A percentile compares a stretch with the other conserved stretches of the same genome.
Evolutionary conservation across 1,140 invertebrate genomes (phyloP).

Genomic region (Cherax quadricarinatus): DNA sequence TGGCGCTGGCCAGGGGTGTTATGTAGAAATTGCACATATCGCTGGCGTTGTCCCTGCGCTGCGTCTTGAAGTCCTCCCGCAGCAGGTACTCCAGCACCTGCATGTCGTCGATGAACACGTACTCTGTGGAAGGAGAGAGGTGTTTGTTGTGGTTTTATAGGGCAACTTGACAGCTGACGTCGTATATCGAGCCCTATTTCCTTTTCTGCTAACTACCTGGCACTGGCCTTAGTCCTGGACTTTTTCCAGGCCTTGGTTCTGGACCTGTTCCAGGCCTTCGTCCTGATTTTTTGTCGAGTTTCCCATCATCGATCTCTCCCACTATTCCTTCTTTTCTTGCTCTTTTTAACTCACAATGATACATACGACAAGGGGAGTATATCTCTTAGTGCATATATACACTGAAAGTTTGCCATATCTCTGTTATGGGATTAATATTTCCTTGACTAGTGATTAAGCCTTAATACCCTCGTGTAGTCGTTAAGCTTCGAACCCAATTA

Average conservation of each 20-base stretch:
- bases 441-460: no score
- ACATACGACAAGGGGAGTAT: no score
- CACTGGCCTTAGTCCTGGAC: background rate
- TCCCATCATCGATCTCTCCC: background rate
- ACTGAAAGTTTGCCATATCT: no score
- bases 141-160: background rate
- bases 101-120: constrained; percentile 72
- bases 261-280: background rate
- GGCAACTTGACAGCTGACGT: background rate
- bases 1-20: background rate
- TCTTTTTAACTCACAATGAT: no score
- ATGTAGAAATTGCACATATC: constrained; percentile 66
- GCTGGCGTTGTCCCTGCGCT: background rate
- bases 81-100: constrained; percentile 64
- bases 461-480: no score
- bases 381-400: no score
- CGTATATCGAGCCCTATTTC: background rate
- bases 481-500: no score
- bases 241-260: background rate
- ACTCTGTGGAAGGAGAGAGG: background rate
- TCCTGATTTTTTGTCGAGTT: background rate
- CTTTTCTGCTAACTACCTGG: background rate
- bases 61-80: constrained; percentile 64
- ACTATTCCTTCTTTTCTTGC: background rate
- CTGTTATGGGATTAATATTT: no score